A percentile compares a stretch with the other conserved stretches of the same genome.
These are phyloP conservation scores for Lepidotrigona ventralis DNA, from an alignment of 1,140 invertebrate genomes.

Conservation along the genomic window DNA sequence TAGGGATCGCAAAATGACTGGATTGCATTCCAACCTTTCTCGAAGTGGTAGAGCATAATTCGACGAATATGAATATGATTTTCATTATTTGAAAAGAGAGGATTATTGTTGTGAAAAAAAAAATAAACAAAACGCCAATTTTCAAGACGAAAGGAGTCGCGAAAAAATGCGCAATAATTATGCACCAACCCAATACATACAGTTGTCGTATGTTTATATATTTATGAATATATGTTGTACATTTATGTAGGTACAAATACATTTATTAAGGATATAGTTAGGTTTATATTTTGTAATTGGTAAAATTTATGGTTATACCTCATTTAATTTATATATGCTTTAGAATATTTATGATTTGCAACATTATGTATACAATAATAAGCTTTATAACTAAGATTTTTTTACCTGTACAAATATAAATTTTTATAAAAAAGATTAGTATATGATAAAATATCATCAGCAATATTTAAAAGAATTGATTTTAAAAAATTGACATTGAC, in stretches of 20 bases:
- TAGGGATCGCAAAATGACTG: too few species aligned
- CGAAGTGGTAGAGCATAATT: too few species aligned
- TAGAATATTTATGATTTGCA: slow-evolving; percentile 26
- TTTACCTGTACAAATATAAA: slow-evolving; percentile 20
- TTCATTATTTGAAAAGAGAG: too few species aligned
- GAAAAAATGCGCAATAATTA: too few species aligned
- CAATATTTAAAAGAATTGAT: background rate
- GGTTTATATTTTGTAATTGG: slow-evolving; percentile 29
- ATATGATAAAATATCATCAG: slow-evolving; percentile 19
- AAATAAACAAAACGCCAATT: too few species aligned
- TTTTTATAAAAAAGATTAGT: slow-evolving; percentile 27
- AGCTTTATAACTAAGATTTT: slow-evolving; percentile 30
- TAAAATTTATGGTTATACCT: slow-evolving; percentile 4
- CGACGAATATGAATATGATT: too few species aligned
- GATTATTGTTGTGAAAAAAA: too few species aligned
- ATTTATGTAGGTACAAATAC: slow-evolving; percentile 35
- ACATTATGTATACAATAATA: slow-evolving; percentile 10
- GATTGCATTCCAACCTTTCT: too few species aligned
- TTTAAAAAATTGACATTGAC: background rate
- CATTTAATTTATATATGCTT: slow-evolving; percentile 10
- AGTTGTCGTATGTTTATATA: slow-evolving; percentile 7
- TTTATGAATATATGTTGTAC: slow-evolving; percentile 14
- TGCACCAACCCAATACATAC: too few species aligned
- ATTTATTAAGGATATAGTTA: slow-evolving; percentile 21
- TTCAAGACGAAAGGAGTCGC: too few species aligned